Base-by-base conservation (phyloP, 2,888 invertebrate species). In the Erebia ligea region DNA sequence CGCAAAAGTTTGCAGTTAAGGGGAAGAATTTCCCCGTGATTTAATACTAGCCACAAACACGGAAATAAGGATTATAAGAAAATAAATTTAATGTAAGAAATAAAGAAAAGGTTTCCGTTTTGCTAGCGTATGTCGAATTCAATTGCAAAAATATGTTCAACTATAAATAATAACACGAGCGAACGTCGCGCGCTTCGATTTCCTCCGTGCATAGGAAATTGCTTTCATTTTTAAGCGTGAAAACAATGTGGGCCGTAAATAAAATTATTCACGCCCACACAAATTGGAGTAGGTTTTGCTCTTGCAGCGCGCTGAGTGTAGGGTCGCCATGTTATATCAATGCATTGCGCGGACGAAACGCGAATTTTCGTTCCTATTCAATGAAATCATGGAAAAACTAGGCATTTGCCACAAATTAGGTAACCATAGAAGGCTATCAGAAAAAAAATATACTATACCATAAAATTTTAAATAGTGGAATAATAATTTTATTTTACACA, bases 171-270 rank as follows among this genome's bases (percentile, higher is more conserved):
- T 71, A 68, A 69, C 68, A 69, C 69, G 76, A 77, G 79, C 76
- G 42, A 1, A 2, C 11, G 42, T 42, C 42, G 42, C 77, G 76
- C 74, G 52, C 67, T 68, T 81, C 79, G 70, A 77, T 79, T 79
- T 73, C 78, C 81, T 80, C 65, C 67, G 72, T 80, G 76, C 78
- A 82, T 76, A 79, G 84, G 81, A 84, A 84, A 86, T 86, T 82
- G 82, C 78, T 83, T 82, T 82, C 75, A 84, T 84, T 86, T 84
- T 85, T 84, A 79, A 80, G 77, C 73, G 80, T 78, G 73, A 73
- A 81, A 82, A 83, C 81, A 84, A 80, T 78, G 77, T 72, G 64
- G 68, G 76, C 75, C 75, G 78, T 76, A 82, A 83, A 82, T 81
- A 82, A 81, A 79, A 78, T 82, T 76, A 80, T 81, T 79, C 69